Conservation (phyloP, 2,113 vertebrate genomes). For the Scalopus aquaticus region DNA sequence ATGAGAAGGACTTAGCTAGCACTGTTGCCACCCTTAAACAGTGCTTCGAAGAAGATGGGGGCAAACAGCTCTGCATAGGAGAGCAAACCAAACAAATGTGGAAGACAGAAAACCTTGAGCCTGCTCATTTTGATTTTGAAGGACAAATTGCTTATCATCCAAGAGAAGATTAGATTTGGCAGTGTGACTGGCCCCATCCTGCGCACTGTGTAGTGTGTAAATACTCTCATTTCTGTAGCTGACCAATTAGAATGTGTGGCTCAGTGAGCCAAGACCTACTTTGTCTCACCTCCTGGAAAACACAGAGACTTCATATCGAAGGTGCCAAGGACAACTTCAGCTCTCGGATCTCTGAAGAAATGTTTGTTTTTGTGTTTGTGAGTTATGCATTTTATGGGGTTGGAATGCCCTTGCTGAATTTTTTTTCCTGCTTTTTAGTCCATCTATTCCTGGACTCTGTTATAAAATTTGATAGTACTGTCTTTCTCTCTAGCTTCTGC, state of each 20-base stretch:
- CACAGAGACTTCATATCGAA: neutral
- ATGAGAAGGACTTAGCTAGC: accelerated
- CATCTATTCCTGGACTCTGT: neutral
- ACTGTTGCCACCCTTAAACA: neutral
- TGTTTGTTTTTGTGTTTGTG: constrained; percentile 73
- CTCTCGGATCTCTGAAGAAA: constrained; percentile 12
- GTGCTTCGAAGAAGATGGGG: accelerated
- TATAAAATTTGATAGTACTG: neutral
- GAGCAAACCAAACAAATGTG: neutral
- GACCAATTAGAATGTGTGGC: neutral
- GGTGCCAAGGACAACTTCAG: constrained; percentile 55
- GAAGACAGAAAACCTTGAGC: constrained; percentile 28
- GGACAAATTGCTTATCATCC: constrained; percentile 60
- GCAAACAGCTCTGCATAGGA: neutral
- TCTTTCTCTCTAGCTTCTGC: neutral
- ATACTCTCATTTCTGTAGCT: constrained; percentile 6
- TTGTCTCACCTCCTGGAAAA: constrained; percentile 16
- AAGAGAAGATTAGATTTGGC: constrained; percentile 51
- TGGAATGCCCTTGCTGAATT: constrained; percentile 7
- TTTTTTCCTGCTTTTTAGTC: neutral
- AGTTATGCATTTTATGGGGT: constrained; percentile 50
- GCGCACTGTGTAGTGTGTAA: constrained; percentile 15
- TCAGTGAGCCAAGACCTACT: neutral
- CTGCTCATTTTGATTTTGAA: constrained; percentile 47
- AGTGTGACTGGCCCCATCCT: neutral